Evolutionary conservation across 2,113 vertebrate species (phyloP).

Genomic region (Ciconia boyciana): DNA sequence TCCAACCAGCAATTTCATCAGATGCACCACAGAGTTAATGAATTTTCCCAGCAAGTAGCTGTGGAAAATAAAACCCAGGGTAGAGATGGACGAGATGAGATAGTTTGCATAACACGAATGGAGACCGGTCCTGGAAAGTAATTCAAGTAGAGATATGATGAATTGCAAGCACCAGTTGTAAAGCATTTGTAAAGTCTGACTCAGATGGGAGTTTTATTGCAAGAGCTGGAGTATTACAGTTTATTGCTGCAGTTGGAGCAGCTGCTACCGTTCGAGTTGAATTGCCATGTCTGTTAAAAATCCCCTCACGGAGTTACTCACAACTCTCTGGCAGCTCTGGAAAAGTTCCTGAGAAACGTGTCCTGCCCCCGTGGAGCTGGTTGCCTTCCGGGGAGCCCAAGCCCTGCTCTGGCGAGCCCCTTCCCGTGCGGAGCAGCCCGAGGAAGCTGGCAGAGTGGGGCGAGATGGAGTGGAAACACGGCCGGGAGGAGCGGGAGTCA

Average conservation of each 20-base stretch:
- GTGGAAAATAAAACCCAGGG: background rate
- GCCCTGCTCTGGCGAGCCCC: fast-evolving
- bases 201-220: background rate
- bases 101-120: background rate
- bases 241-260: constrained; percentile 3
- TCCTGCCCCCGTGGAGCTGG: fast-evolving
- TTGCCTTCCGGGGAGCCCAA: background rate
- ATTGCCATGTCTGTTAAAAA: background rate
- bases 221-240: background rate
- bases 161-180: background rate
- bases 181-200: background rate
- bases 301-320: background rate
- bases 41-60: background rate
- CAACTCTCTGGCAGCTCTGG: background rate
- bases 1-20: background rate
- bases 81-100: background rate
- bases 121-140: background rate
- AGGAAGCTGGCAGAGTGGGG: fast-evolving
- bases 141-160: background rate
- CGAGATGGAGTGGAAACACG: background rate
- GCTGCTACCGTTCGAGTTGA: background rate
- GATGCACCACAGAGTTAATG: background rate
- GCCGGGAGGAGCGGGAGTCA: background rate
- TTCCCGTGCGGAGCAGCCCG: fast-evolving
- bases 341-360: background rate